A percentile compares a stretch with the other conserved stretches of the same genome.
phyloP scores from a whole-genome alignment of 1,140 invertebrate species.

The Antheraea mylitta region DNA sequence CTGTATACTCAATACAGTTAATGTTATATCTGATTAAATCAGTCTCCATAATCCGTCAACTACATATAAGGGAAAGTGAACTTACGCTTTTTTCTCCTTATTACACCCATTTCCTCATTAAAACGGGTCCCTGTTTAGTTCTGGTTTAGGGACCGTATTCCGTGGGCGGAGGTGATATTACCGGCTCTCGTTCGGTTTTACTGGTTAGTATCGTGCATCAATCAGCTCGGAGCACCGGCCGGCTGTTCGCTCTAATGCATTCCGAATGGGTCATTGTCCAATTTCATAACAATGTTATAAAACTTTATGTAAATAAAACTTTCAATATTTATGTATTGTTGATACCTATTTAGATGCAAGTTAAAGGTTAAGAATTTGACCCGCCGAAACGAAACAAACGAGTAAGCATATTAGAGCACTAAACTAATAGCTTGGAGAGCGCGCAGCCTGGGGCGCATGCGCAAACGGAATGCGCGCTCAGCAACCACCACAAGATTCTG shows the following conservation, averaged over 20 bases:
- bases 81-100: conserved; percentile 73
- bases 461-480: conserved; percentile 63
- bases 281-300: conserved; percentile 16
- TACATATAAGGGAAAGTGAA: conserved; percentile 35
- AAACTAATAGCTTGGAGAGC: conserved; percentile 46
- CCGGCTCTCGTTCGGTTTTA: conserved; percentile 34
- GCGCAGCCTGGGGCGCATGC: conserved; percentile 63
- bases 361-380: conserved; percentile 11
- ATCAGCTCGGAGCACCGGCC: conserved; percentile 44
- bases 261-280: conserved; percentile 59
- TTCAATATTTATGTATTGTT: neutral
- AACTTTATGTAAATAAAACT: neutral
- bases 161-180: conserved; percentile 31
- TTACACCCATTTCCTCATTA: conserved; percentile 63
- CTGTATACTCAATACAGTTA: neutral
- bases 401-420: conserved; percentile 19
- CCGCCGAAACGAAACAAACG: conserved; percentile 43
- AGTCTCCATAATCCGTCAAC: neutral
- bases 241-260: conserved; percentile 50
- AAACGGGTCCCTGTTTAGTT: conserved; percentile 38
- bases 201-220: conserved; percentile 46
- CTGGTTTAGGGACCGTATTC: conserved; percentile 33
- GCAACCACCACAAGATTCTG: conserved; percentile 48
- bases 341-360: neutral
- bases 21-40: neutral